Conservation (phyloP, 2,797 vertebrate genomes). For the Apogon hyalosoma region DNA sequence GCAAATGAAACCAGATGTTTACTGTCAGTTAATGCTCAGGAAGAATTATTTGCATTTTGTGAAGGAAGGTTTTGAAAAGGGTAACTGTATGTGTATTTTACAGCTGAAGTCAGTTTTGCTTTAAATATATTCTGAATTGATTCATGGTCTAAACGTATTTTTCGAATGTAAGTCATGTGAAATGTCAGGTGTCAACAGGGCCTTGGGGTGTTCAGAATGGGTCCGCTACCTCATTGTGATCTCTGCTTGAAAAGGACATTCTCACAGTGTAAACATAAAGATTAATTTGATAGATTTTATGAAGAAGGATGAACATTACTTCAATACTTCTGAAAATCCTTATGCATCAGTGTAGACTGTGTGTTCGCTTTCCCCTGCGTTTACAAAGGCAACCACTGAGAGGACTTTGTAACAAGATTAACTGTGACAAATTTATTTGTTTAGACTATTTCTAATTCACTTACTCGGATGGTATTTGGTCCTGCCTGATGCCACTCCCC, state of each 20-base stretch:
- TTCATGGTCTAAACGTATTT: not conserved
- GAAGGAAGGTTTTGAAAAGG: slow-evolving; percentile 8
- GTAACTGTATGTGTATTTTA: slow-evolving; percentile 20
- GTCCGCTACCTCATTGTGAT: not conserved
- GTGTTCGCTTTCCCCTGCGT: slow-evolving; percentile 10
- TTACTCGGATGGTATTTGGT: slow-evolving; percentile 48
- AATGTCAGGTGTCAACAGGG: slow-evolving; percentile 15
- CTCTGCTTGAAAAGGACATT: slow-evolving; percentile 13
- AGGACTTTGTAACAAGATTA: slow-evolving; percentile 52
- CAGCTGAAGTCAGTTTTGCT: slow-evolving; percentile 13
- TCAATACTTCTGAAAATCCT: slow-evolving; percentile 26
- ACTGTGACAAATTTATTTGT: slow-evolving; percentile 52
- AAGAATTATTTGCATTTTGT: slow-evolving; percentile 48
- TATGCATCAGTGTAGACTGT: not conserved
- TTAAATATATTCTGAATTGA: slow-evolving; percentile 14
- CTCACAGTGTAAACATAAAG: slow-evolving; percentile 22
- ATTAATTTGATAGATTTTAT: slow-evolving; percentile 30
- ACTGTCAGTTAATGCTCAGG: slow-evolving; percentile 38
- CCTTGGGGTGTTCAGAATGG: not conserved
- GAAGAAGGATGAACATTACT: slow-evolving; percentile 21
- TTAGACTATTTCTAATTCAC: slow-evolving; percentile 56
- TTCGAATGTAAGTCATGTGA: slow-evolving; percentile 1
- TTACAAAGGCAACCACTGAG: slow-evolving; percentile 29
- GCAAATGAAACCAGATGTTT: slow-evolving; percentile 55
- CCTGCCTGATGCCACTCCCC: slow-evolving; percentile 35